These are phyloP conservation scores for Halcyon senegalensis DNA, from an alignment of 2,113 vertebrate species.

Conservation along the genomic window DNA sequence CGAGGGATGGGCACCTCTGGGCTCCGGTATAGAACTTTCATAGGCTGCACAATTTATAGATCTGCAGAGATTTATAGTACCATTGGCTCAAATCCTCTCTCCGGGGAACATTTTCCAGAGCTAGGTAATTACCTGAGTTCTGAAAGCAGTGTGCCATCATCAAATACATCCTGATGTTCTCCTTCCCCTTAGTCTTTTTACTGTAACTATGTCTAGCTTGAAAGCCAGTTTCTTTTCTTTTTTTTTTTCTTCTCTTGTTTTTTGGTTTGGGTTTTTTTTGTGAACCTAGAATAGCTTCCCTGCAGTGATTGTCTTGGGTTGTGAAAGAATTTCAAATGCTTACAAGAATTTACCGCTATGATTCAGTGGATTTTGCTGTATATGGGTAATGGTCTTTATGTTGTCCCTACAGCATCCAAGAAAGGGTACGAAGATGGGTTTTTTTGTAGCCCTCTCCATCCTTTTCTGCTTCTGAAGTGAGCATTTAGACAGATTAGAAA, in stretches of 20 bases:
- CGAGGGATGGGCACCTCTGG: background rate
- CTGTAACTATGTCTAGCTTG: background rate
- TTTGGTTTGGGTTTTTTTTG: background rate
- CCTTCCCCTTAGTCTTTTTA: background rate
- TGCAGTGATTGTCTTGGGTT: background rate
- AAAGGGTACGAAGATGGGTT: background rate
- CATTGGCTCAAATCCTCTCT: background rate
- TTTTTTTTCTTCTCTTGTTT: background rate
- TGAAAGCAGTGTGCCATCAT: background rate
- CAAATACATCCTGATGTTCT: background rate
- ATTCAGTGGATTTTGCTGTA: background rate
- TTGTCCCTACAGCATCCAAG: background rate
- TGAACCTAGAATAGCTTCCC: background rate
- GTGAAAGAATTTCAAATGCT: background rate
- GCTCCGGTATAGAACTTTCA: background rate
- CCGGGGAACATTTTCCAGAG: background rate
- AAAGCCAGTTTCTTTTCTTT: background rate
- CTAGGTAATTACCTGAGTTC: background rate
- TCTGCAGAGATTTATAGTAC: background rate
- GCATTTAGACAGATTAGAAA: background rate
- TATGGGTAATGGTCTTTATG: rapidly evolving
- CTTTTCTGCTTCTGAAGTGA: background rate
- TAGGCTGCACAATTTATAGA: background rate
- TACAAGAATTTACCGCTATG: background rate
- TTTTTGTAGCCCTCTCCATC: background rate